These are phyloP conservation scores for Hiodon alosoides DNA, from an alignment of 2,113 vertebrate species.

Conservation along the genomic window DNA sequence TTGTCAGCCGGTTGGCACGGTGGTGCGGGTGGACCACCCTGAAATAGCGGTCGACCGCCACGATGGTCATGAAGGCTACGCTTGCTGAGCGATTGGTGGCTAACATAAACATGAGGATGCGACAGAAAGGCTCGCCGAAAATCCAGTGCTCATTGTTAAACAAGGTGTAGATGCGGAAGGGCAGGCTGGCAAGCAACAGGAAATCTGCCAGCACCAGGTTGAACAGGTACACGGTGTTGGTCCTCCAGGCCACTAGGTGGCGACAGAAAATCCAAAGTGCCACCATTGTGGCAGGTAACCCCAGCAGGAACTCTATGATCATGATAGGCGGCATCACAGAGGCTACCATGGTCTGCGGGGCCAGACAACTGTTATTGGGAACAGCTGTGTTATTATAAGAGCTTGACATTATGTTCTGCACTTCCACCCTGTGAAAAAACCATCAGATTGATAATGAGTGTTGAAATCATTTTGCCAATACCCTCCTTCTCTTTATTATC, in stretches of 20 bases:
- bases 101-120: conserved; percentile 60
- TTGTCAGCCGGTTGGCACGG: conserved; percentile 46
- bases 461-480: too few species aligned
- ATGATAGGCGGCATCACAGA: conserved; percentile 51
- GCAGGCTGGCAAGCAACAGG: conserved; percentile 56
- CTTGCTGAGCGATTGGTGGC: conserved; percentile 61
- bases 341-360: conserved; percentile 25
- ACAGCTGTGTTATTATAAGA: background rate
- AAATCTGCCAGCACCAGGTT: conserved; percentile 64
- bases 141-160: conserved; percentile 52
- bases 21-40: conserved; percentile 64
- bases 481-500: too few species aligned
- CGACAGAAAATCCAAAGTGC: conserved; percentile 65
- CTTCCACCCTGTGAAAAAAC: too few species aligned
- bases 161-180: conserved; percentile 57
- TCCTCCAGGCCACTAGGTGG: conserved; percentile 53
- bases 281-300: conserved; percentile 52
- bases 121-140: conserved; percentile 49
- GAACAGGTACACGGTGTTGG: conserved; percentile 57
- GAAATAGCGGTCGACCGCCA: conserved; percentile 65
- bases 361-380: too few species aligned
- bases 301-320: conserved; percentile 54
- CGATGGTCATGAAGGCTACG: conserved; percentile 58
- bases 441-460: too few species aligned
- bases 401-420: too few species aligned